A percentile compares a stretch with the other conserved stretches of the same genome.
Conservation (phyloP, 2,888 invertebrate species). For the Odontocerum albicorne region DNA sequence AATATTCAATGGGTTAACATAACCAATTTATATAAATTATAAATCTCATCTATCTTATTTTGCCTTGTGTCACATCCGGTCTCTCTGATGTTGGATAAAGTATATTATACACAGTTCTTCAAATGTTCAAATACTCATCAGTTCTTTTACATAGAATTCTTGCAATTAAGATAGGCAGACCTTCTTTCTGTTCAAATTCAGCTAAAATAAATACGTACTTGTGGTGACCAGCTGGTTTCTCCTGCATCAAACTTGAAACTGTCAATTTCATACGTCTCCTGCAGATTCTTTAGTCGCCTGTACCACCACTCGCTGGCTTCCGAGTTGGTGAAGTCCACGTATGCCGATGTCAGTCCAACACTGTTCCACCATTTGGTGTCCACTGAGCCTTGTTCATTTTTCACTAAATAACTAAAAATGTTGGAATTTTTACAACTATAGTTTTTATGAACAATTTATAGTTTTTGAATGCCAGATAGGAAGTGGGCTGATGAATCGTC, state of each 20-base stretch:
- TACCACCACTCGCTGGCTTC: slow-evolving; percentile 60
- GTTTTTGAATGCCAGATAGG: no score
- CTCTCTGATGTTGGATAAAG: no score
- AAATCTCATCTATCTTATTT: background rate
- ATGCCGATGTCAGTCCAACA: slow-evolving; percentile 48
- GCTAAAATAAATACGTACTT: slow-evolving; percentile 43
- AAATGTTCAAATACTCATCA: no score
- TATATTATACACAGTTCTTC: no score
- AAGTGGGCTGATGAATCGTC: no score
- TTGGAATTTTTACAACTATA: no score
- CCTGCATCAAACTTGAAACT: slow-evolving; percentile 82
- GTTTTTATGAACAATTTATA: no score
- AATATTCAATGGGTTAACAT: background rate
- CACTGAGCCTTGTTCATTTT: slow-evolving; percentile 46
- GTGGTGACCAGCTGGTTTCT: slow-evolving; percentile 65
- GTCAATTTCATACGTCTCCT: slow-evolving; percentile 58
- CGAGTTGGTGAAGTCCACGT: slow-evolving; percentile 70
- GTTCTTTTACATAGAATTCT: no score
- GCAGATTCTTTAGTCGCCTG: slow-evolving; percentile 49
- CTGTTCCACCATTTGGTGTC: slow-evolving; percentile 54
- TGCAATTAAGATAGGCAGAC: no score
- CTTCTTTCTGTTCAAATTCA: no score
- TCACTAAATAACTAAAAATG: slow-evolving; percentile 45
- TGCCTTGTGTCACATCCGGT: no score
- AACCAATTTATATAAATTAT: background rate